Evolutionary conservation across 2,888 invertebrate species (phyloP).

Genomic region (Trichogramma dendrolimi): DNA sequence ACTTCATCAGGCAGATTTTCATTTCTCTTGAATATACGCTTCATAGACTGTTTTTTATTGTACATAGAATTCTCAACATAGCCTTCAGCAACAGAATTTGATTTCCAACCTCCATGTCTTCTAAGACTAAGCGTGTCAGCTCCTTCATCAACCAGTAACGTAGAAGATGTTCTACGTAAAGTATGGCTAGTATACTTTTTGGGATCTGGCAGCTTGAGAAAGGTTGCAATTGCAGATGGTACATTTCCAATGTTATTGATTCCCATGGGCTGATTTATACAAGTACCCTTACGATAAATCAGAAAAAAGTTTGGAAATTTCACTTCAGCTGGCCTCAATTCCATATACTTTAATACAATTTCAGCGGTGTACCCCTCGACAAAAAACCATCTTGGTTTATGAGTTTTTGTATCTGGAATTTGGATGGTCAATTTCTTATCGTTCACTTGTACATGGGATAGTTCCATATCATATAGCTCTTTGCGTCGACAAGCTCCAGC

Average conservation of each 20-base stretch:
- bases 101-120: constrained; percentile 9
- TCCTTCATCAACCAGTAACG: constrained; percentile 4
- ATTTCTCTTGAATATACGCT: too few relatives aligned
- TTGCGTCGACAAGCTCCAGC: constrained; percentile 7
- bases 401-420: constrained; percentile 11
- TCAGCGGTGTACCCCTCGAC: constrained; percentile 1
- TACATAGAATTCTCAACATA: constrained; percentile 4
- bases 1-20: too few relatives aligned
- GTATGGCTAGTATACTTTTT: constrained; percentile 2
- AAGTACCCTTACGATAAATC: neutral
- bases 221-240: constrained; percentile 3
- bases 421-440: neutral
- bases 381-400: constrained; percentile 1
- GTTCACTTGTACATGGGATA: constrained; percentile 2
- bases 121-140: neutral
- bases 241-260: constrained; percentile 10
- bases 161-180: neutral
- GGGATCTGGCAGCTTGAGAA: constrained; percentile 3
- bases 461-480: constrained; percentile 1
- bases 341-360: constrained; percentile 3
- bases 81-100: neutral
- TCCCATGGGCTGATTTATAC: neutral
- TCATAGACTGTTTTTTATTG: constrained; percentile 10
- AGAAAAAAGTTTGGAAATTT: constrained; percentile 9
- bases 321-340: neutral